Base-by-base conservation (phyloP, 2,888 invertebrate genomes). In the Nymphalis c-album region DNA sequence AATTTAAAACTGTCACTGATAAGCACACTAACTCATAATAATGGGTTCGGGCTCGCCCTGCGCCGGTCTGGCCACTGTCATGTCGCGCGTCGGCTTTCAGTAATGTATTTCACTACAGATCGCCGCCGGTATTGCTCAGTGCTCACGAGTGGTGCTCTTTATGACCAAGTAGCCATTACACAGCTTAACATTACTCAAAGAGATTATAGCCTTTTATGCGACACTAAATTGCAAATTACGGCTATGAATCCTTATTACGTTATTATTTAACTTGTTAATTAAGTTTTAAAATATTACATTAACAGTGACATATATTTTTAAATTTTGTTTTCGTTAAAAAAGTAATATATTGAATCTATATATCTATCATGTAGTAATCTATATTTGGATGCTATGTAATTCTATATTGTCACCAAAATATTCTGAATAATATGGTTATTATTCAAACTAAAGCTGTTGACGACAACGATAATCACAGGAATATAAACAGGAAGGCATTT, bases 1-100 rank as follows among this genome's bases (percentile, higher is more conserved):
- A 80, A 81, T 82, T 84, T 83, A 78, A 83, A 85, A 80, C 80
- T 81, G 84, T 82, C 81, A 78, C 80, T 80, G 84, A 86, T 85
- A 85, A 85, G 78, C 73, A 73, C 76, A 80, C 76, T 83, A 82
- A 84, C 79, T 86, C 85, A 85, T 80, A 77, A 80, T 83, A 84
- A 84, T 82, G 79, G 84, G 73, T 76, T 68, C 70, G 76, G 76
- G 74, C 73, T 66, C 70, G 71, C 74, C 35, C 67, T 65, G 63
- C 67, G 63, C 69, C 66, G 57, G 69, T 72, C 61, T 71, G 74
- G 75, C 75, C 73, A 72, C 68, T 69, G 75, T 76, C 75, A 73
- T 72, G 75, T 71, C 72, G 66, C 70, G 73, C 71, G 64, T 69
- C 71, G 60, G 63, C 60, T 64, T 65, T 63, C 66, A 67, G 64